phyloP scores from a whole-genome alignment of 2,888 invertebrate genomes.

The Drepanosiphum platanoidis region DNA sequence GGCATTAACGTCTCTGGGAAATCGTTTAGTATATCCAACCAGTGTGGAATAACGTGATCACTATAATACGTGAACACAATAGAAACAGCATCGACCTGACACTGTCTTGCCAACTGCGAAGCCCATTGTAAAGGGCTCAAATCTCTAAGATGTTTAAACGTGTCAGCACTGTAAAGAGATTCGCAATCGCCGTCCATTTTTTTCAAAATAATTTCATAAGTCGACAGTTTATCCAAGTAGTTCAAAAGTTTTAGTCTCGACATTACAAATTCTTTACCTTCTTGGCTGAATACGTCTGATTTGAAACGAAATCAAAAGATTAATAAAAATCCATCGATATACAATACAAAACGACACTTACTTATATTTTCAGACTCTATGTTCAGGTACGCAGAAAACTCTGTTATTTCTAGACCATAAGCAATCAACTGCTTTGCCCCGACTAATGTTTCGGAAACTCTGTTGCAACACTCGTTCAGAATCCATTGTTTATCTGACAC shows the following conservation, averaged over 20 bases:
- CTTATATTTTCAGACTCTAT: conserved; percentile 63
- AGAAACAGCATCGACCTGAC: conserved; percentile 75
- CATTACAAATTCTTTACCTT: conserved; percentile 51
- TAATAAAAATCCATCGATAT: too few species aligned
- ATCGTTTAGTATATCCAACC: conserved; percentile 74
- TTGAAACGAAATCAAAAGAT: conserved; percentile 5
- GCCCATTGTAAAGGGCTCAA: conserved; percentile 74
- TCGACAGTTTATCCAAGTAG: conserved; percentile 56
- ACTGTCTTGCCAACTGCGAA: conserved; percentile 76
- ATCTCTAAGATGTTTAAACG: conserved; percentile 77
- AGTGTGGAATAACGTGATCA: conserved; percentile 71
- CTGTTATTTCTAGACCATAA: conserved; percentile 78
- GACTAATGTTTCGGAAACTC: conserved; percentile 77
- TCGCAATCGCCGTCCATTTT: conserved; percentile 68
- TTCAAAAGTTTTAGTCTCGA: conserved; percentile 54
- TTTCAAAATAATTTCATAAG: conserved; percentile 54
- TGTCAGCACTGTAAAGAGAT: conserved; percentile 73
- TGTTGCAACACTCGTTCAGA: conserved; percentile 80
- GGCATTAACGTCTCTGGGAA: conserved; percentile 80
- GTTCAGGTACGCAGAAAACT: conserved; percentile 68
- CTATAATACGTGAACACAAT: conserved; percentile 78
- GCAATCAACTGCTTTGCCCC: conserved; percentile 79
- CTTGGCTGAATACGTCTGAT: conserved; percentile 32
- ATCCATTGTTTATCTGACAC: conserved; percentile 82
- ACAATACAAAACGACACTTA: conserved; percentile 29